phyloP scores from a whole-genome alignment of 2,888 invertebrate species.

The Cataglyphis livida region DNA sequence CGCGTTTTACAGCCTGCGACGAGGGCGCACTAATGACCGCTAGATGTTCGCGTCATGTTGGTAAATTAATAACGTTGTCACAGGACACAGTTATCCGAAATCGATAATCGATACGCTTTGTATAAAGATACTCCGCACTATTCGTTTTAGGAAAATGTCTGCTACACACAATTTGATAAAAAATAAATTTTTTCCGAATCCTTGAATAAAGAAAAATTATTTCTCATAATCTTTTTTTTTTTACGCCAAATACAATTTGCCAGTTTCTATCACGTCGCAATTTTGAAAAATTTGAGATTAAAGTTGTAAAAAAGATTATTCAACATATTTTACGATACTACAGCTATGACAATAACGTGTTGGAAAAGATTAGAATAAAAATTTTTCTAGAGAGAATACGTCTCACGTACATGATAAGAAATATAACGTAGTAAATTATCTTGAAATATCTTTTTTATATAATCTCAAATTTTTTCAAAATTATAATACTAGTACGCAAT shows the following conservation, averaged over 20 bases:
- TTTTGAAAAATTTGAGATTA: not conserved
- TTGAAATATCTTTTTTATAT: not conserved
- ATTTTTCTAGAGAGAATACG: not conserved
- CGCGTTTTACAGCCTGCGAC: not conserved
- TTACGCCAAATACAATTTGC: not conserved
- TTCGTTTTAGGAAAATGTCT: constrained; percentile 3
- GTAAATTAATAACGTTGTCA: constrained; percentile 8
- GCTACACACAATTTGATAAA: not conserved
- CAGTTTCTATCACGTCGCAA: not conserved
- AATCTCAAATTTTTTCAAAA: not conserved
- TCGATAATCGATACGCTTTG: not conserved
- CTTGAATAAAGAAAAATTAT: not conserved
- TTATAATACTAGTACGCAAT: not conserved
- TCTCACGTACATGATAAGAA: not conserved
- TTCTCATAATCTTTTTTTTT: not conserved
- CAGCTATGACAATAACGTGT: not conserved
- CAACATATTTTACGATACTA: not conserved
- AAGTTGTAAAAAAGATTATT: not conserved
- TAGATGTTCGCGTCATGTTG: not conserved
- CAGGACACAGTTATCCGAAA: constrained; percentile 25
- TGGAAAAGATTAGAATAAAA: not conserved
- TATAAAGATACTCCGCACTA: not conserved
- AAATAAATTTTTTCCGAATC: not conserved
- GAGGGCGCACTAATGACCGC: constrained; percentile 15
- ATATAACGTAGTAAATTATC: not conserved